Base-by-base conservation (phyloP, 2,113 vertebrate species). In the Cyrtonyx montezumae region DNA sequence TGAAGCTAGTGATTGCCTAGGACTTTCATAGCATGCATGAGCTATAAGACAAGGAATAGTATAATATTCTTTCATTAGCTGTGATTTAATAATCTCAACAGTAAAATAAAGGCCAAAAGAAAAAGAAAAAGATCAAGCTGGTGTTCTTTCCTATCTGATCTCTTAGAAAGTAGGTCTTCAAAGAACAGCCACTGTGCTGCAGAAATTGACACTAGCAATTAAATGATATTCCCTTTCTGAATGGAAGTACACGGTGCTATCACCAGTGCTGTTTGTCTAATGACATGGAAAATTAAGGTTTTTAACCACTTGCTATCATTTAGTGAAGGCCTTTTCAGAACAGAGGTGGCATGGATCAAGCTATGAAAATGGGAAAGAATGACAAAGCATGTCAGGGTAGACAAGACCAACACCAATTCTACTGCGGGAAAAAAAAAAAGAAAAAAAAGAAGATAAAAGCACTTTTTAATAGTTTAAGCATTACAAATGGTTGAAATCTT, bases 231-330 rank as follows among this genome's bases (percentile, higher is more conserved):
- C 45, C n/a, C 13, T 88, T 92, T 93, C 79, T 66, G 48, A 88
- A 62, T 69, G 51, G 73, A 84, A 90, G 61, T 80, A 61, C 16
- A 46, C 55, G 70, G 37, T 86, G 58, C 73, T 94, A 83, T 85
- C 87, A 67, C 26, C 69, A 71, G n/a, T 26, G 71, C 61, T 91
- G 73, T 75, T 94, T 91, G 90, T 91, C 96, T 93, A 94, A 95
- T 93, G 91, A 95, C 85, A 95, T 88, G 87, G 91, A 95, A 96
- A 96, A 95, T 91, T 79, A 93, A 88, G 77, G 49, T 7, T 3
- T 94, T 93, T 90, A 94, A 58, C 79, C 79, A 94, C 85, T 92
- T 87, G 83, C 37, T 82, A 70, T 92, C 42, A 43, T 83, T 90
- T 91, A 88, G 68, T 55, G 68, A 58, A 7, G 18, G 91, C 43